These are phyloP conservation scores for Bolborhynchus lineola DNA, from an alignment of 2,113 vertebrate genomes.

Conservation along the genomic window DNA sequence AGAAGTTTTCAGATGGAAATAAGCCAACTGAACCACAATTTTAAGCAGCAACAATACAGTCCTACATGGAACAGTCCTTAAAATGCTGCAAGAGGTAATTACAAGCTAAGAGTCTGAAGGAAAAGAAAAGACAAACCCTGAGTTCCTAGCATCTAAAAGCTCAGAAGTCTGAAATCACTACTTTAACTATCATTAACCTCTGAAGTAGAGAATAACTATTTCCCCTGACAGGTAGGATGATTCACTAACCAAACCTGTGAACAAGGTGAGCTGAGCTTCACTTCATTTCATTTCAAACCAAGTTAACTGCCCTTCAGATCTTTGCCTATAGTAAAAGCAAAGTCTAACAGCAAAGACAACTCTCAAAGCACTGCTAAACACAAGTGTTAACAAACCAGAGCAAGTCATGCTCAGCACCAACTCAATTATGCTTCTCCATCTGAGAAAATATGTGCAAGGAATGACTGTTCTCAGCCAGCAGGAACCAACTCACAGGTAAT, in stretches of 20 bases:
- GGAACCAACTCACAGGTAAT: neutral
- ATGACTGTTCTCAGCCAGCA: neutral
- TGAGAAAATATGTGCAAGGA: neutral
- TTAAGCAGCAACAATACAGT: neutral
- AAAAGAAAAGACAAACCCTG: neutral
- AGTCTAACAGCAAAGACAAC: neutral
- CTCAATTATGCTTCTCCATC: neutral
- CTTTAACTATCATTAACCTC: neutral
- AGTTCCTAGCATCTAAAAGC: neutral
- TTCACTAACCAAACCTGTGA: neutral
- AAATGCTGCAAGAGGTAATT: neutral
- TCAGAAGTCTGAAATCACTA: neutral
- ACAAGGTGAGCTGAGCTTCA: neutral
- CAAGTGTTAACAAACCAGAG: neutral
- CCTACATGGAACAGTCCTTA: neutral
- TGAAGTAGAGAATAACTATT: neutral
- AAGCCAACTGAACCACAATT: neutral
- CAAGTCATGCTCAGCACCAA: neutral
- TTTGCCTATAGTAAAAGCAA: neutral
- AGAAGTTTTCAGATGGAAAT: neutral
- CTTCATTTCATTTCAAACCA: neutral
- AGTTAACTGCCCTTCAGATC: neutral
- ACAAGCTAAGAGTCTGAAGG: neutral
- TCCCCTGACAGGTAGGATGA: neutral
- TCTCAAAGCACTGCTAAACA: neutral